Evolutionary conservation across 2,888 invertebrate species (phyloP).

Genomic region (Meganola albula): DNA sequence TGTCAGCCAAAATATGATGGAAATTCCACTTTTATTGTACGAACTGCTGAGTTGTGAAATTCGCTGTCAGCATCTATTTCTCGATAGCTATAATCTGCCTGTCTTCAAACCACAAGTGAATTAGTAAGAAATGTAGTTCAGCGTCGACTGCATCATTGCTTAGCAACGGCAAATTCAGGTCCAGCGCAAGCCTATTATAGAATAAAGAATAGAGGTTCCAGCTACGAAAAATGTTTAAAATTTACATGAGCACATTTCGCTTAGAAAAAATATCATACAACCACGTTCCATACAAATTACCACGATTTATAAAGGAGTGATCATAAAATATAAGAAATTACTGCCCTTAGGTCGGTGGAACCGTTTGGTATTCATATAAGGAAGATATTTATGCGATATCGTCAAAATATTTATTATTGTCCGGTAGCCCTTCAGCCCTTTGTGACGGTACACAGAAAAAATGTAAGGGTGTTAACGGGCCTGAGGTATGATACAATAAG

Average conservation of each 20-base stretch:
- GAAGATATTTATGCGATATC: conserved; percentile 75
- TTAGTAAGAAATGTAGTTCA: no score
- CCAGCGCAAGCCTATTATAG: no score
- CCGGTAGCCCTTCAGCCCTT: conserved; percentile 68
- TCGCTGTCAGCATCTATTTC: no score
- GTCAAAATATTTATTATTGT: conserved; percentile 78
- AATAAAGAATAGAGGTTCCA: no score
- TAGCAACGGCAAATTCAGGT: no score
- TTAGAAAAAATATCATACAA: conserved; percentile 45
- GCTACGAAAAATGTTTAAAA: no score
- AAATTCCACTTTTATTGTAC: no score
- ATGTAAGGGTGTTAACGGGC: conserved; percentile 64
- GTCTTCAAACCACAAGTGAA: no score
- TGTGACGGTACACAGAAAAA: conserved; percentile 63
- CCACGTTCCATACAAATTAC: conserved; percentile 60
- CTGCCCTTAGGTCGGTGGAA: conserved; percentile 57
- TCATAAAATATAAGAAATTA: conserved; percentile 66
- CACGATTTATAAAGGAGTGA: conserved; percentile 67
- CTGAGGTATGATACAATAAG: conserved; percentile 36
- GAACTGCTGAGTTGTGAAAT: no score
- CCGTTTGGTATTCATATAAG: conserved; percentile 75
- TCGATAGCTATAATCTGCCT: no score
- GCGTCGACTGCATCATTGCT: no score
- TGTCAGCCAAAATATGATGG: no score
- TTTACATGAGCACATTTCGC: conserved; percentile 29